Percentiles rank a stretch among this genome's conserved stretches.
Evolutionary conservation across 35 echinoderm and acorn worm genomes (phyloP).

Genomic region (Amphiura filiformis): DNA sequence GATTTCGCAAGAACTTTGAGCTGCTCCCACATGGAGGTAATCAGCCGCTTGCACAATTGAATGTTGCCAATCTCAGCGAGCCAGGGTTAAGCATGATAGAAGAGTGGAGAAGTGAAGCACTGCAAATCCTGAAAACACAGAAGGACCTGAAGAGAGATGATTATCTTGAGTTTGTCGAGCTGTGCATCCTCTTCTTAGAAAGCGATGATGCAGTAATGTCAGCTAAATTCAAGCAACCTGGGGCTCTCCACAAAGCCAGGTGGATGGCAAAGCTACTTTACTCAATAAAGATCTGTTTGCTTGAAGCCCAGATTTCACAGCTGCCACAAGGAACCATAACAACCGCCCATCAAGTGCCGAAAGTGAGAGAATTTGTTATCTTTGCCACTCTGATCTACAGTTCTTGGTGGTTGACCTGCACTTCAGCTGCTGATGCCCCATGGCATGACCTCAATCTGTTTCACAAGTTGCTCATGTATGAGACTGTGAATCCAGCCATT

Average conservation of each 20-base stretch:
- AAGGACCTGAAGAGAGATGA: not conserved
- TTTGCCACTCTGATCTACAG: not conserved
- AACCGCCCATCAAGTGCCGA: not conserved
- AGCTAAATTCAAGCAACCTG: not conserved
- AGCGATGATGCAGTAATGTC: not conserved
- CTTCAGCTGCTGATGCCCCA: not conserved
- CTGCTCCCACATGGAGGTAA: not conserved
- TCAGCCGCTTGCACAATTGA: not conserved
- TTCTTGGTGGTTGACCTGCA: not conserved
- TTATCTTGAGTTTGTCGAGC: not conserved
- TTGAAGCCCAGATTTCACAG: not conserved
- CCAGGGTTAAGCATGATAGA: not conserved
- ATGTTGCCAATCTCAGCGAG: not conserved
- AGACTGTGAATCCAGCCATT: not conserved
- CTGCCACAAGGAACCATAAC: not conserved
- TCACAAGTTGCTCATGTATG: not conserved
- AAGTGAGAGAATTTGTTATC: not conserved
- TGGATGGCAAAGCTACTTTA: not conserved
- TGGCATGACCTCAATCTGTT: not conserved
- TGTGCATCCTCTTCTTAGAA: not conserved
- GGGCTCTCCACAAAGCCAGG: not conserved
- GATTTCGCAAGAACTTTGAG: not conserved
- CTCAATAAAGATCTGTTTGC: not conserved
- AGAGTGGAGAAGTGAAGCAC: not conserved
- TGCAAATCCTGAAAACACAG: not conserved